phyloP scores from a whole-genome alignment of 2,888 invertebrate genomes.

The Lysandra bellargus region DNA sequence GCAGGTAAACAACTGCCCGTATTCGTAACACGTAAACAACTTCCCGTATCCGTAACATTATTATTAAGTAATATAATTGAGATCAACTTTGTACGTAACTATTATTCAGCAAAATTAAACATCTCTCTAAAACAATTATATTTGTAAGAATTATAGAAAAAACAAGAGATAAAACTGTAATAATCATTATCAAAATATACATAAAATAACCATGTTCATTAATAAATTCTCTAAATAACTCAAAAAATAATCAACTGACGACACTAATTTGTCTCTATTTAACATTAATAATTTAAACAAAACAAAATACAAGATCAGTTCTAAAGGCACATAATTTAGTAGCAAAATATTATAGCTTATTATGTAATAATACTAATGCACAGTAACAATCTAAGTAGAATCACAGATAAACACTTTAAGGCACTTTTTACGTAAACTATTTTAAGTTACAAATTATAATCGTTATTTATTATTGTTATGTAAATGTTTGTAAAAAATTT shows the following conservation, averaged over 20 bases:
- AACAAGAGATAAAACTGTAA: neutral
- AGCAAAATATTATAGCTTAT: conserved; percentile 36
- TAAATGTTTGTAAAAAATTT: conserved; percentile 19
- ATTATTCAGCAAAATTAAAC: too few species aligned
- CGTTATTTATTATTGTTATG: conserved; percentile 37
- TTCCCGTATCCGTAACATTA: too few species aligned
- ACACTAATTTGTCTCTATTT: too few species aligned
- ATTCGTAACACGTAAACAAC: too few species aligned
- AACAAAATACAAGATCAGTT: conserved; percentile 36
- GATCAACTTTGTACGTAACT: too few species aligned
- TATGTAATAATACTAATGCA: conserved; percentile 37
- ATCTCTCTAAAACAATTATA: conserved; percentile 32
- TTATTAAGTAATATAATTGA: too few species aligned
- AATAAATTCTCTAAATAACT: too few species aligned
- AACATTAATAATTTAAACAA: neutral
- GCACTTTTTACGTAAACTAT: conserved; percentile 36
- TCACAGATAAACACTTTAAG: conserved; percentile 28
- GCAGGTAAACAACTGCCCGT: too few species aligned
- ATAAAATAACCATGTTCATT: too few species aligned
- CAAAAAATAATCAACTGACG: too few species aligned
- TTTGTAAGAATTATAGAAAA: conserved; percentile 37
- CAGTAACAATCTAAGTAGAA: conserved; percentile 38
- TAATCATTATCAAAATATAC: too few species aligned
- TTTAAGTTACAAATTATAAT: conserved; percentile 35
- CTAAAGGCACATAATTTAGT: conserved; percentile 31